These are phyloP conservation scores for Ciconia stormi DNA, from an alignment of 2,113 vertebrate species.

Conservation along the genomic window DNA sequence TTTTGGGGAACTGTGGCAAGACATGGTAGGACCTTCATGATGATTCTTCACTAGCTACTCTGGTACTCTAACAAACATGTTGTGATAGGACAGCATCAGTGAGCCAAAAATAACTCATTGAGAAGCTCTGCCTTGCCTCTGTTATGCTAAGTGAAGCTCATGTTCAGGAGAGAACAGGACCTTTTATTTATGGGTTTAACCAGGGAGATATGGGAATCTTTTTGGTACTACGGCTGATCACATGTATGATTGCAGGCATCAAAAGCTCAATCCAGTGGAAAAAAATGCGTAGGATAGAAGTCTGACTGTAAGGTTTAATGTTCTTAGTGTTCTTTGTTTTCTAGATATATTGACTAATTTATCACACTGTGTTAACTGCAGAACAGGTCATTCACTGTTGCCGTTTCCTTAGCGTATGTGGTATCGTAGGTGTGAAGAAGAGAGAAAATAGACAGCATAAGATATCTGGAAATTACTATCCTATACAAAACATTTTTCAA, in stretches of 20 bases:
- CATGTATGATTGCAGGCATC: background rate
- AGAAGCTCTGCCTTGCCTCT: background rate
- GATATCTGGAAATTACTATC: background rate
- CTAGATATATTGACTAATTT: slow-evolving; percentile 11
- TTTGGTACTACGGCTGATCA: background rate
- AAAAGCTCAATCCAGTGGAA: background rate
- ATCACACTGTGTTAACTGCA: slow-evolving; percentile 7
- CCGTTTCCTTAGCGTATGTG: slow-evolving; percentile 33
- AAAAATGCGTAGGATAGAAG: background rate
- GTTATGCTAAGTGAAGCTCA: background rate
- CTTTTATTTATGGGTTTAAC: background rate
- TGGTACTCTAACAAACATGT: background rate
- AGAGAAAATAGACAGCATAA: slow-evolving; percentile 2
- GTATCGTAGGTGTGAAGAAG: background rate
- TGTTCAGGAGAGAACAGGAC: background rate
- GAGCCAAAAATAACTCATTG: background rate
- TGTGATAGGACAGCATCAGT: background rate
- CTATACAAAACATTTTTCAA: background rate
- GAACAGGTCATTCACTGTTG: slow-evolving; percentile 18
- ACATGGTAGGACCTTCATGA: background rate
- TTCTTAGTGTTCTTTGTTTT: slow-evolving; percentile 50
- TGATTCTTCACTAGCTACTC: background rate
- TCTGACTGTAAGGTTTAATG: background rate
- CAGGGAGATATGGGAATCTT: background rate
- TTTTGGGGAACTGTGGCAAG: background rate